A percentile compares a stretch with the other conserved stretches of the same genome.
Evolutionary conservation across 2,113 vertebrate genomes (phyloP).

Genomic region (Cheilinus undulatus): DNA sequence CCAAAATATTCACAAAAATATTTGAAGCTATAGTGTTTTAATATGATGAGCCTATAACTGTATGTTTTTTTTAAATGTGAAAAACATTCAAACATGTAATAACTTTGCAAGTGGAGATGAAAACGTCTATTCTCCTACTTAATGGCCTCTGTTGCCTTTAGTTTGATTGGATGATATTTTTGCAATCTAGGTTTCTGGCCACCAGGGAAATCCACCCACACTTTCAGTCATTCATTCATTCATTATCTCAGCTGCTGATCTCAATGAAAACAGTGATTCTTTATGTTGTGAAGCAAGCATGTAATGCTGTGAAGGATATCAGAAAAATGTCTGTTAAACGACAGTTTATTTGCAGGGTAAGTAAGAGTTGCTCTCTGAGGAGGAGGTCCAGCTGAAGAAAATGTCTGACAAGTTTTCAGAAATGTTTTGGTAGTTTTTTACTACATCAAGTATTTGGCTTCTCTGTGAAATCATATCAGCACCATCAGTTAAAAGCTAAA

Average conservation of each 20-base stretch:
- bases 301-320: no score
- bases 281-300: constrained; percentile 33
- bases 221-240: constrained; percentile 42
- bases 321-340: no score
- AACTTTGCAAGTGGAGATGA: background rate
- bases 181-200: constrained; percentile 66
- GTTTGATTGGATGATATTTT: constrained; percentile 72
- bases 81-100: constrained; percentile 5
- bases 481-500: background rate
- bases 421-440: background rate
- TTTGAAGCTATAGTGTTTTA: no score
- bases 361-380: constrained; percentile 12
- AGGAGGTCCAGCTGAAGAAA: constrained; percentile 28
- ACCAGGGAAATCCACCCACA: constrained; percentile 55
- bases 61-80: no score
- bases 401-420: background rate
- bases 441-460: background rate
- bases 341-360: no score
- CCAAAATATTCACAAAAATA: no score
- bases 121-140: constrained; percentile 15
- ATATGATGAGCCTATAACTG: background rate
- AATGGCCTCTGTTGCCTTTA: constrained; percentile 34
- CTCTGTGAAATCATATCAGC: background rate
- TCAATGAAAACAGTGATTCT: constrained; percentile 34
- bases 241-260: constrained; percentile 39